Base-by-base conservation (phyloP, 1,140 invertebrate genomes). In the Drosophila sechellia region DNA sequence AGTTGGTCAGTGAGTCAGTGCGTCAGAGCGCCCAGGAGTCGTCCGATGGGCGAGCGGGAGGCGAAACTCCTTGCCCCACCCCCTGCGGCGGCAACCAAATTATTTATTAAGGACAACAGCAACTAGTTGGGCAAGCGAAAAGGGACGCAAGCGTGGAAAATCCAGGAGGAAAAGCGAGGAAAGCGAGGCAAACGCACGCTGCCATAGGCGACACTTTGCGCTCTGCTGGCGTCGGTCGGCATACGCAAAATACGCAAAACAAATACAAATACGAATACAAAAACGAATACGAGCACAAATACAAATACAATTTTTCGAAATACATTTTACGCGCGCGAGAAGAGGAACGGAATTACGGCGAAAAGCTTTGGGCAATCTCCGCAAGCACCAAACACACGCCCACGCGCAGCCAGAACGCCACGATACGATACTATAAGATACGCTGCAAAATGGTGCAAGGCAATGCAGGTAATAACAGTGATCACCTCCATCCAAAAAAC, bases 51-150 rank as follows among this genome's bases (percentile, higher is more conserved):
- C 46, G 46, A 48, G 46, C 46, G 46, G 46, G 13, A 15, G 46
- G 43, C 69, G 22, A 53, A 42, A 34, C 39, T 10, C 15, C n/a
- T 25, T 54, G 59, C 40, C 39, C 20, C 27, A 49, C 39, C 58
- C 56, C 73, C 61, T 11, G 42, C 66, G 66, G 63, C 75, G 58
- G 48, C 53, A 40, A 27, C 48, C 66, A 68, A 86, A 87, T 81
- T 72, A 78, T 81, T 79, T 81, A 81, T 76, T 76, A 79, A 70
- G 56, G 27, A 64, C 65, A 86, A 83, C 79, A 78, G 79, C 83
- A 86, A 86, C 79, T 87, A 79, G 83, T 86, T 34, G 43, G 20
- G 52, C 20, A 55, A 22, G 15, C 12, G 37, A 31, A 12, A 55
- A 40, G 37, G 8, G 13, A 59, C 11, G n/a, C 27, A 46, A 65